Evolutionary conservation across 2,797 vertebrate genomes (phyloP), one percentile per base, ranked within the genome.

Genomic region (Neosilurus mollespiculum): DNA sequence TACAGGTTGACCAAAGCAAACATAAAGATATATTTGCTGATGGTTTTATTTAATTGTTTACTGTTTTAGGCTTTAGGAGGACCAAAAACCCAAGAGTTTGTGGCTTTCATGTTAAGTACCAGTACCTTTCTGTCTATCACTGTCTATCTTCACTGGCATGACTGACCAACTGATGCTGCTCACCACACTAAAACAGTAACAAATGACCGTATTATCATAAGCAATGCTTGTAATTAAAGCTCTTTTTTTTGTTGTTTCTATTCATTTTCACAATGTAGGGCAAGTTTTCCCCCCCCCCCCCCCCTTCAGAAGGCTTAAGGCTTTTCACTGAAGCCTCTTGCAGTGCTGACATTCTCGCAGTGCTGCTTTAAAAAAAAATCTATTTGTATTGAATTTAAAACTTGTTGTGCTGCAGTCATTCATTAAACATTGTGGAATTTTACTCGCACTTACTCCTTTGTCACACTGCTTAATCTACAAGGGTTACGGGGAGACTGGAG

Each of bases 1-100:
- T 61, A 34, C 3, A 43, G n/a, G n/a, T 15, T 43, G 34, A 15
- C 11, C 2, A n/a, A 37, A 59, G 34, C 22, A 61, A 59, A 43
- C 10, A 2, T 16, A n/a, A 73, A 53, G 24, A 53, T 12, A 56
- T 53, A 34, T 58, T 14, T 76, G 30, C 20, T 76, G 10, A 1
- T 61, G 26, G 20, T 61, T 76, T 58, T 34, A 75, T 75, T 75
- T 54, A 14, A 11, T 75, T 20, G 9, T 75, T 75, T 58, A 37
- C 58, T 2, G 24, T 53, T n/a, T 12, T 76, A 12, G 10, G 10
- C 18, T 77, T 62, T 34, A 11, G 4, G 24, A 56, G n/a, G 14
- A 73, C 14, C 24, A 53, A 51, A 51, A 18, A 54, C 8, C 30
- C 26, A 77, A 9, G 2, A 9, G 56, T 61, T 77, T 37, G 34